These are phyloP conservation scores for Apostichopus japonicus DNA, from an alignment of 35 echinoderm and acorn worm species.

Conservation along the genomic window DNA sequence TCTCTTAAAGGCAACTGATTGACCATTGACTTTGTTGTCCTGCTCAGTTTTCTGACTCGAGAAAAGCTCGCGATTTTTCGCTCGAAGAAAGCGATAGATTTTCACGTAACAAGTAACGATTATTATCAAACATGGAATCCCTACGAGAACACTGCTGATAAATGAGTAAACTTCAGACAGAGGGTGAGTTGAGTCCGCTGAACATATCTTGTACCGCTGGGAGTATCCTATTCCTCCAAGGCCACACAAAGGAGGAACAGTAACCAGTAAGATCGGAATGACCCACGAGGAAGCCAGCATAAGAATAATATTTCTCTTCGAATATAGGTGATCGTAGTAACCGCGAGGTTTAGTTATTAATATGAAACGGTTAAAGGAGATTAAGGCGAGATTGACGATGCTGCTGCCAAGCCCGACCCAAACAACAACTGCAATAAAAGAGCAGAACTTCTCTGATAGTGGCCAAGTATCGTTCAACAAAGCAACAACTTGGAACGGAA, in stretches of 20 bases:
- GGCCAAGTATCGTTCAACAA: not conserved
- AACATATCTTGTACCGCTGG: not conserved
- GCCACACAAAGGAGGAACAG: not conserved
- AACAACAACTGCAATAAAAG: not conserved
- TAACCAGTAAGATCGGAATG: not conserved
- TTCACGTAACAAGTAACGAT: not conserved
- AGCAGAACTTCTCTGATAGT: not conserved
- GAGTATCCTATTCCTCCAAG: not conserved
- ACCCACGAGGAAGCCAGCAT: not conserved
- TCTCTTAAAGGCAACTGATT: not conserved
- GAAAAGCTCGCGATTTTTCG: not conserved
- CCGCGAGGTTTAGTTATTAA: constrained; percentile 57
- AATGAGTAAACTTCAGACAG: not conserved
- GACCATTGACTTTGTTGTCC: not conserved
- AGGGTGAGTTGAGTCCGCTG: not conserved
- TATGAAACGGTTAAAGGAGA: constrained; percentile 60
- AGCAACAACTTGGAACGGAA: not conserved
- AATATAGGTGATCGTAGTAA: not conserved
- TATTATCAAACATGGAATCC: not conserved
- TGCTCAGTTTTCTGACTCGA: not conserved
- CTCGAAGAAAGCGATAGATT: not conserved
- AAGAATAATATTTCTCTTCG: not conserved
- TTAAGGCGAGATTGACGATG: constrained; percentile 45
- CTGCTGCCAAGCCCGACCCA: not conserved
- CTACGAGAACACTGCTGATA: not conserved